Base-by-base conservation (phyloP, 2,888 invertebrate species). In the Geotrupes spiniger region DNA sequence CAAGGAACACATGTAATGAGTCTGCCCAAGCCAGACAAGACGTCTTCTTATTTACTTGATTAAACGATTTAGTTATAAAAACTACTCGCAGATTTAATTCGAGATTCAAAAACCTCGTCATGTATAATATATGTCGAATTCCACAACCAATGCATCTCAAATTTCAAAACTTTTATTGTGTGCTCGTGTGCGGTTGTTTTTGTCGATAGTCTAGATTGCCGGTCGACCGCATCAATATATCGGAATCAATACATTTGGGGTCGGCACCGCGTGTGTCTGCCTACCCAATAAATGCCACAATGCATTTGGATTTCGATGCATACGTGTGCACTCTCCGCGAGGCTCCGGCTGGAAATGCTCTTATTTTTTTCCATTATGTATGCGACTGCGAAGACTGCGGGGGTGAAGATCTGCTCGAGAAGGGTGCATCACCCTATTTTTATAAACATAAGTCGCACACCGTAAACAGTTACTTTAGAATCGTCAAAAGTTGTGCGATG, bases 231-330 rank as follows among this genome's bases (percentile, higher is more conserved):
- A 56, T 51, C 49, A 52, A 54, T 54, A 52, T 49, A 51, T 42
- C 52, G 38, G 52, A 57, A 57, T 56, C 59, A 51, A 57, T 57
- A 57, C 49, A 49, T 50, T 50, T 53, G 52, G 57, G 56, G 53
- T 56, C 52, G 59, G 57, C 53, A 59, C 57, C 56, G 56, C 59
- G 49, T 57, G 57, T 58, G 57, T 49, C 53, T 49, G 51, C 51
- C 58, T 51, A 57, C 54, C 59, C 50, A 61, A 61, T 61, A 61
- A 61, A 58, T 59, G 57, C 55, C 57, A 53, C 55, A 57, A 55
- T 51, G 52, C 55, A 55, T 57, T 53, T 52, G 53, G 49, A 53
- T 57, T 50, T 47, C 52, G 36, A 50, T 56, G 44, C 51, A 41
- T 47, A 36, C 12, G 47, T 40, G 26, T 33, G 33, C 11, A n/a